A percentile compares a stretch with the other conserved stretches of the same genome.
Evolutionary conservation across 1,140 invertebrate species (phyloP).

Genomic region (Schlechtendalia chinensis): DNA sequence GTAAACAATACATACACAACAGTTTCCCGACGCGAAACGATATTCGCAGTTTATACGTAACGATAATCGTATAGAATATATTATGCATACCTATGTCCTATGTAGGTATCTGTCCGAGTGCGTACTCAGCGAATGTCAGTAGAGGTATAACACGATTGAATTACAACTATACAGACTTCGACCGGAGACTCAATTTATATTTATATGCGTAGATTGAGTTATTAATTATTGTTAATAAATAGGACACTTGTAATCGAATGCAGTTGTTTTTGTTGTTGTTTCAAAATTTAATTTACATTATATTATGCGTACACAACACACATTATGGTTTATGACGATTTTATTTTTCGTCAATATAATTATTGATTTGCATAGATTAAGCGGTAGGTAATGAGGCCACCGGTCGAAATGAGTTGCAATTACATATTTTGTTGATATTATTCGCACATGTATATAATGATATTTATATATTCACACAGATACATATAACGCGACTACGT

Average conservation of each 20-base stretch:
- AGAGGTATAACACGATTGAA: background rate
- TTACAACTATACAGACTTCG: background rate
- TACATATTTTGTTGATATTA: background rate
- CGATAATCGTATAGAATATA: no score
- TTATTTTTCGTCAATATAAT: conserved; percentile 14
- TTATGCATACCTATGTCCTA: no score
- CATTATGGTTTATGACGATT: background rate
- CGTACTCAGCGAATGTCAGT: background rate
- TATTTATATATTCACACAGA: no score
- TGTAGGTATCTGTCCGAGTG: no score
- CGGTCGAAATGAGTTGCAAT: background rate
- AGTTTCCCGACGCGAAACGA: background rate
- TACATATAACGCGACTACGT: no score
- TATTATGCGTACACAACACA: background rate
- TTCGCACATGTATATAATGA: no score
- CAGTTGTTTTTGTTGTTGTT: conserved; percentile 19
- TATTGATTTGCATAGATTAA: background rate
- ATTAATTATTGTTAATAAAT: background rate
- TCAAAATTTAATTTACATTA: background rate
- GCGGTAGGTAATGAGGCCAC: background rate
- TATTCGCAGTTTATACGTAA: background rate
- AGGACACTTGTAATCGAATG: background rate
- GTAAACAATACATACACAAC: background rate
- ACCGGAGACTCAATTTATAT: background rate
- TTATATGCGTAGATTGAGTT: background rate